Percentiles rank a stretch among this genome's conserved stretches.
phyloP scores from a whole-genome alignment of 2,888 invertebrate genomes.

The Eupithecia insigniata region DNA sequence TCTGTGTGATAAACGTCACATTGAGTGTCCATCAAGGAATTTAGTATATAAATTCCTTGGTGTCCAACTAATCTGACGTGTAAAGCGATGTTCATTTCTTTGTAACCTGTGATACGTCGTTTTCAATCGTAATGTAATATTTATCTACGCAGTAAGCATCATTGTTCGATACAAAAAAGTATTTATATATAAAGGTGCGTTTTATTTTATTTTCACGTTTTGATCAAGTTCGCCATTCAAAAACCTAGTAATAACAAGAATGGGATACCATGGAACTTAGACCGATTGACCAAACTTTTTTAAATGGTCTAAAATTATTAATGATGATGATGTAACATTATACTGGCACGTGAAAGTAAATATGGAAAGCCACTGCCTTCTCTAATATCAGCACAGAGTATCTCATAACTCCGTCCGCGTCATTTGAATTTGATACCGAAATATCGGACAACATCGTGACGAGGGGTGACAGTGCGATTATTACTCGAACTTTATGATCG shows the following conservation, averaged over 20 bases:
- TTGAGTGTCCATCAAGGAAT: neutral
- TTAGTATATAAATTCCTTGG: too few relatives aligned
- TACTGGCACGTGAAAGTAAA: neutral
- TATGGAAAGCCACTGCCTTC: neutral
- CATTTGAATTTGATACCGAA: constrained; percentile 2
- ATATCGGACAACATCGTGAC: neutral
- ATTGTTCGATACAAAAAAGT: too few relatives aligned
- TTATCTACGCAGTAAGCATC: too few relatives aligned
- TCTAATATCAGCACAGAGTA: neutral
- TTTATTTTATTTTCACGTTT: neutral
- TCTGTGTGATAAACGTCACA: neutral
- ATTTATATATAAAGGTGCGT: too few relatives aligned
- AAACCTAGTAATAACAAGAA: neutral
- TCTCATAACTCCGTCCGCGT: neutral
- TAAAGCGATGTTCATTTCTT: neutral
- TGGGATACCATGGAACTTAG: too few relatives aligned
- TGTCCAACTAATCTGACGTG: neutral
- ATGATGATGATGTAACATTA: neutral
- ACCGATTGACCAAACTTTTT: neutral
- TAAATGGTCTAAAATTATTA: too few relatives aligned
- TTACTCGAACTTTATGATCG: neutral
- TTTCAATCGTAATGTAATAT: too few relatives aligned
- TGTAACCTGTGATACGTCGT: neutral
- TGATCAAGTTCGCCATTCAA: neutral
- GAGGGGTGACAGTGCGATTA: neutral